A percentile compares a stretch with the other conserved stretches of the same genome.
phyloP scores from a whole-genome alignment of 2,797 vertebrate genomes.

The Aldrovandia affinis region DNA sequence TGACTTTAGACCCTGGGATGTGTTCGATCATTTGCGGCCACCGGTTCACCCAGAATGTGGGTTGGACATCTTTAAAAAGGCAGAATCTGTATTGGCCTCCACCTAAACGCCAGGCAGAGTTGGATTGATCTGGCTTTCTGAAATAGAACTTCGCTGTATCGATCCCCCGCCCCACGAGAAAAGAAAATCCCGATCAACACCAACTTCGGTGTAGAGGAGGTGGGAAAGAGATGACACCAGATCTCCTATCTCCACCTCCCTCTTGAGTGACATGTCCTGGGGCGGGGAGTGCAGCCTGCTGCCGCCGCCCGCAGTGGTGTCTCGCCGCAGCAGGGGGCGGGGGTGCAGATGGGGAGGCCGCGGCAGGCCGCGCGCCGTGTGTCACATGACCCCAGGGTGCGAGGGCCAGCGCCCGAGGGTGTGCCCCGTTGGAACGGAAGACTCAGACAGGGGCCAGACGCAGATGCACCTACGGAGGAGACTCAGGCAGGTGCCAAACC shows the following conservation, averaged over 20 bases:
- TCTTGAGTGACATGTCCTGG: too few species aligned
- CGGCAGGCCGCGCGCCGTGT: too few species aligned
- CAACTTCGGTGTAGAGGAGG: neutral
- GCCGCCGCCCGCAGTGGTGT: too few species aligned
- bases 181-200: slow-evolving; percentile 63
- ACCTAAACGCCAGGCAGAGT: neutral
- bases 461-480: neutral
- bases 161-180: slow-evolving; percentile 53
- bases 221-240: neutral
- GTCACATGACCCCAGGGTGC: too few species aligned
- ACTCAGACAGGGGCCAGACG: too few species aligned
- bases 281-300: too few species aligned
- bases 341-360: too few species aligned
- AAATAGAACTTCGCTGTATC: slow-evolving; percentile 75
- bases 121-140: slow-evolving; percentile 69
- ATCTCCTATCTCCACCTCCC: neutral
- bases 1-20: neutral
- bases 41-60: neutral
- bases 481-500: neutral
- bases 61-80: neutral
- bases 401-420: too few species aligned
- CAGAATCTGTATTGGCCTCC: neutral
- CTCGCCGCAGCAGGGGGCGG: too few species aligned
- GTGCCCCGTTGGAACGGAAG: too few species aligned
- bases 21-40: neutral